Conservation (phyloP, 2,888 invertebrate genomes). For the Horisme vitalbata region DNA sequence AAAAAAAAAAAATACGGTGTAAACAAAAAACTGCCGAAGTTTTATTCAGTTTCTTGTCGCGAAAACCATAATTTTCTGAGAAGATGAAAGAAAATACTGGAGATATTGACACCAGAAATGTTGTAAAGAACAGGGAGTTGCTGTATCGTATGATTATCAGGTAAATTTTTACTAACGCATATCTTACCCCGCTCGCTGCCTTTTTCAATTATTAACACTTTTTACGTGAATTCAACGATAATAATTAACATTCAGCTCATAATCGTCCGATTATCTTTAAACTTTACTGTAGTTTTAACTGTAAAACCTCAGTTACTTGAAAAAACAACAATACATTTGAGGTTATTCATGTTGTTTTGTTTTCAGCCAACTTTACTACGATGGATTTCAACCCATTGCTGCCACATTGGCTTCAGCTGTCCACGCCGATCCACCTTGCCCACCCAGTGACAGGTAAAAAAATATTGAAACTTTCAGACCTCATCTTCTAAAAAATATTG, state of each 20-base stretch:
- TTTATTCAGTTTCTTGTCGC: not conserved
- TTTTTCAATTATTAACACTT: too few species aligned
- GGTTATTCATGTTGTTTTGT: conserved; percentile 26
- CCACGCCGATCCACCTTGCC: conserved; percentile 96
- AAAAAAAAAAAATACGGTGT: conserved; percentile 1
- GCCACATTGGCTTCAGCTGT: conserved; percentile 91
- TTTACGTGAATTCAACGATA: too few species aligned
- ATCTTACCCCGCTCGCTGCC: not conserved
- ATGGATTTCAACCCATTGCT: conserved; percentile 97
- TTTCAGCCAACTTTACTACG: conserved; percentile 96
- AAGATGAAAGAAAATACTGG: conserved; percentile 68
- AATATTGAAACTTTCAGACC: too few species aligned
- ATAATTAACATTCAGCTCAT: too few species aligned
- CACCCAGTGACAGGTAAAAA: conserved; percentile 92
- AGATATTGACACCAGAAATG: conserved; percentile 87
- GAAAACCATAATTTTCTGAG: not conserved
- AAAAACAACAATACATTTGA: not conserved
- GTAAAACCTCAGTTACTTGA: too few species aligned
- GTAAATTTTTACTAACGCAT: conserved; percentile 54
- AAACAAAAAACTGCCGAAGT: not conserved
- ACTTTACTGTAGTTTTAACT: too few species aligned
- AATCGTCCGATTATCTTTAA: too few species aligned
- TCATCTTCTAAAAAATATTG: too few species aligned
- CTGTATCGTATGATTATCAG: conserved; percentile 96
- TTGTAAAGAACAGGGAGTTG: conserved; percentile 93